Evolutionary conservation across 2,113 vertebrate species (phyloP), one percentile per base, ranked within the genome.

Genomic region (Perca schrenkii): DNA sequence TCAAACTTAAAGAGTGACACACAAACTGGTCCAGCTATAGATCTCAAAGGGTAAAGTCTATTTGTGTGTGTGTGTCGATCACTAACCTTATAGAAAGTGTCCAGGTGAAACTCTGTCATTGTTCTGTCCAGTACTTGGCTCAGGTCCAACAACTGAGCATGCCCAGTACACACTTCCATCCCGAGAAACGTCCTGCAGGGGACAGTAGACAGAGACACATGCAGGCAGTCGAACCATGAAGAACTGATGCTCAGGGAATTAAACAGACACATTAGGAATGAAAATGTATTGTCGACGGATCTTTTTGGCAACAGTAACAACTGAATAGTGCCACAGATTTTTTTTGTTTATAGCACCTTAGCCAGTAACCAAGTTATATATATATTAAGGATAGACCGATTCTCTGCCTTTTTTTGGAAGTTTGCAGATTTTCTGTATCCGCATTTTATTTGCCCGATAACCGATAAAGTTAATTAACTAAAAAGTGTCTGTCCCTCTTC

Each of bases 131-230:
- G 95, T 47, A 95, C 95, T 0, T 93, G 94, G 64, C 97, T 95
- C 64, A 98, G 71, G 21, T 97, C 96, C 85, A 97, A 87, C 84
- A 99, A 78, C 86, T 97, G 96, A 77, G 93, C 77, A 6, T 96
- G 95, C n/a, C 97, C 97, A 15, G 92, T 73, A 0, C 94, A 95
- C 65, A 98, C 94, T 84, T 98, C 97, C 73, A 99, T 93, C 6
- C 97, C 97, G 57, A 99, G 72, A 77, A 99, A 99, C 0, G 98
- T 99, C 92, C 98, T 99, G 80, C 8, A 71, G 73, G 40, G 75
- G 65, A 82, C 53, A 65, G 75, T 28, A 79, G 31, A 63, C 17
- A 28, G 13, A 70, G 5, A 52, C 13, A 64, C 11, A n/a, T 4
- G 57, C 16, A 74, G 12, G 28, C 4, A 4, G 17, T 31, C 1